Evolutionary conservation across 2,113 vertebrate species (phyloP), one percentile per base, ranked within the genome.

Genomic region (Sitta europaea): DNA sequence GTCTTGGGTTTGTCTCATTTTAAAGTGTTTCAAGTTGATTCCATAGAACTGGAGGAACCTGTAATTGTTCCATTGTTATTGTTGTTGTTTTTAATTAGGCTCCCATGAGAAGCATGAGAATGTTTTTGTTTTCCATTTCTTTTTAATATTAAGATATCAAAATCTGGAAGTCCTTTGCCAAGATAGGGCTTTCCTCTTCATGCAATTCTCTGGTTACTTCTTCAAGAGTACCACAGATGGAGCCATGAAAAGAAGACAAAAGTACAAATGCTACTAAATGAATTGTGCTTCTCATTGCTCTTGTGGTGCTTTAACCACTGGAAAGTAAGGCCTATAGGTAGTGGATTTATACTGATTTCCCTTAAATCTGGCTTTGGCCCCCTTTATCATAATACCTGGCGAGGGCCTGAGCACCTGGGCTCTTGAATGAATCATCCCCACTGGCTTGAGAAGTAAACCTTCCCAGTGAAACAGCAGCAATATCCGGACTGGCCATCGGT

Each of bases 401-500:
- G 8, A 57, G 10, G 77, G 78, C 51, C 38, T 40, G 65, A 94
- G 94, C 94, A 97, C 94, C 97, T 97, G 95, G 93, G 29, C 86
- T 94, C 66, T 67, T 4, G 6, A 55, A 91, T 97, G 89, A 97
- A 78, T 96, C 86, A 90, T 91, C 61, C 0, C 0, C 53, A 31
- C 53, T 72, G 74, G 63, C 78, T 88, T 88, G 0, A 6, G 86
- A 91, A 96, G 71, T 27, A 61, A 94, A 88, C 59, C 53, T 85
- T 86, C 76, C 42, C 75, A 25, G 66, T 5, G 28, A 93, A 97
- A 92, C 8, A 92, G 91, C 91, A 94, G 94, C 89, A 96, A 96
- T 97, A 97, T 97, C 96, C 94, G 77, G 96, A 10, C 93, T 83
- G 86, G 92, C 88, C 95, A 96, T 92, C 12, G 0, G 14, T 48